phyloP scores from a whole-genome alignment of 1,140 invertebrate species.

The Gryllus bimaculatus region DNA sequence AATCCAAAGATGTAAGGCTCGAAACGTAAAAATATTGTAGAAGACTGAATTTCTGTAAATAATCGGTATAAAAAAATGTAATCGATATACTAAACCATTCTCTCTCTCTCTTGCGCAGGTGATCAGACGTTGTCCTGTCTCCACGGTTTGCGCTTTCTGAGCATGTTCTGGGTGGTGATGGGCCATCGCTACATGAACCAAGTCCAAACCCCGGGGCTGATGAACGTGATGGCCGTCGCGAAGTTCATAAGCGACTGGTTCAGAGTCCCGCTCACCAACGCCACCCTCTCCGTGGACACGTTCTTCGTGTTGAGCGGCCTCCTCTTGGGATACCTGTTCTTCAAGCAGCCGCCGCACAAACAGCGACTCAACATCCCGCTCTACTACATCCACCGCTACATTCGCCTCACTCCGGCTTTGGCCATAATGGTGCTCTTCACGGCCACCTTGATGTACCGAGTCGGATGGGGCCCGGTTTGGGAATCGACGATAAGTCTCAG shows the following conservation, averaged over 20 bases:
- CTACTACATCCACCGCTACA: slow-evolving; percentile 34
- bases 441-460: slow-evolving; percentile 12
- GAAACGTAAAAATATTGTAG: no score
- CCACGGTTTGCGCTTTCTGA: no score
- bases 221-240: no score
- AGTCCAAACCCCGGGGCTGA: no score
- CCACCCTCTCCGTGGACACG: slow-evolving; percentile 38
- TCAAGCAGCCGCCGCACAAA: slow-evolving; percentile 32
- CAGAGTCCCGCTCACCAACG: slow-evolving; percentile 19
- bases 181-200: no score
- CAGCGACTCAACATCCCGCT: slow-evolving; percentile 29
- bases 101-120: no score
- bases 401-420: slow-evolving; percentile 22
- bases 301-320: slow-evolving; percentile 50
- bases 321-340: slow-evolving; percentile 43
- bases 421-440: slow-evolving; percentile 8
- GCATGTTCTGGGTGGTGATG: no score
- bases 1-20: no score
- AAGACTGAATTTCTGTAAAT: no score
- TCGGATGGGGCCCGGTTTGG: slow-evolving; percentile 41
- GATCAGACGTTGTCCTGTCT: no score
- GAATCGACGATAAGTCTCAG: slow-evolving; percentile 32
- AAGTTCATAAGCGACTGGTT: not conserved
- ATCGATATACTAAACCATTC: no score
- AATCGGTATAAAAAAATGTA: no score